Conservation (phyloP, 2,113 vertebrate species). For the Macroglossus sobrinus region DNA sequence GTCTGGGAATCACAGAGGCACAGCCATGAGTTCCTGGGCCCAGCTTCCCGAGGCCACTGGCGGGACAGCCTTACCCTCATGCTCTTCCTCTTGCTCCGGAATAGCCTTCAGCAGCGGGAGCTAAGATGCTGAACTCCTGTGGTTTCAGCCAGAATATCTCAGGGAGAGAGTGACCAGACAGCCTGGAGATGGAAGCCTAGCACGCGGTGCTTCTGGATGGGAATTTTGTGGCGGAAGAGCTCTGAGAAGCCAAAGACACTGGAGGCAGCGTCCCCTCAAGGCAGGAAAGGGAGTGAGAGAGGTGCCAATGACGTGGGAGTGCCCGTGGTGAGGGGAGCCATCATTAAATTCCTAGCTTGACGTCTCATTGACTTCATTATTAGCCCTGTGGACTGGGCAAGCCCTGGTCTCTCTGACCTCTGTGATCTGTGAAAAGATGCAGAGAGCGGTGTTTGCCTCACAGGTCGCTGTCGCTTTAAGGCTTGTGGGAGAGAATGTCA, state of each 20-base stretch:
- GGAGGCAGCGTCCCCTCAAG: not conserved
- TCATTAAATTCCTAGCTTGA: not conserved
- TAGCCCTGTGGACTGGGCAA: not conserved
- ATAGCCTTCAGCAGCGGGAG: not conserved
- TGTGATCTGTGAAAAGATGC: not conserved
- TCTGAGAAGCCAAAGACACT: not conserved
- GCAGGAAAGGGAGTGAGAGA: not conserved
- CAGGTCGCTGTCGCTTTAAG: not conserved
- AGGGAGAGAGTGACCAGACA: not conserved
- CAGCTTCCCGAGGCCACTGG: not conserved
- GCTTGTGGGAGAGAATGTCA: not conserved
- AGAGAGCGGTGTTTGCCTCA: not conserved
- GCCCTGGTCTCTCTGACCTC: not conserved
- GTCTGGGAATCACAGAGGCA: not conserved
- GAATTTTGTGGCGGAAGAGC: not conserved
- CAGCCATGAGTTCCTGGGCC: not conserved
- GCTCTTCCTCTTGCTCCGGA: not conserved
- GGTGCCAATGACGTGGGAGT: not conserved
- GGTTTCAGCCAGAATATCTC: not conserved
- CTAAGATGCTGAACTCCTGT: not conserved
- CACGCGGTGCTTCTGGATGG: not conserved
- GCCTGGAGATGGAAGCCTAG: not conserved
- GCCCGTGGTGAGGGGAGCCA: not conserved
- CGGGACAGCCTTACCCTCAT: not conserved
- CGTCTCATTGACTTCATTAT: not conserved